phyloP scores from a whole-genome alignment of 2,797 vertebrate genomes.

The Gymnothorax javanicus region DNA sequence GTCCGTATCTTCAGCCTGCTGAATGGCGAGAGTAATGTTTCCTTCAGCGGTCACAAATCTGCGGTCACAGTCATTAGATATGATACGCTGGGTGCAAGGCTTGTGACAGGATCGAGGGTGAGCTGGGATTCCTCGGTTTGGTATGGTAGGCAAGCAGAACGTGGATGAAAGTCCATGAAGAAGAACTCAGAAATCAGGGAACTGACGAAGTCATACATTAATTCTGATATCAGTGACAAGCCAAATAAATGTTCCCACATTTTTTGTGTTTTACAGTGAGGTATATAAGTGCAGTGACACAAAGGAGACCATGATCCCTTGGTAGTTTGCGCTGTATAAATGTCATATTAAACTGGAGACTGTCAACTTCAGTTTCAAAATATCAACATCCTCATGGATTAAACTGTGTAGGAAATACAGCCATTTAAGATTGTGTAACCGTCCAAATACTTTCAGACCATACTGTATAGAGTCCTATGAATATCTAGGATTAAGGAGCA shows the following conservation, averaged over 20 bases:
- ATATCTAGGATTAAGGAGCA: not conserved
- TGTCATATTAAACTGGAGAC: no score
- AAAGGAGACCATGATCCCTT: no score
- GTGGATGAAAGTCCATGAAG: not conserved
- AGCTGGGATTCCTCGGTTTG: constrained; percentile 36
- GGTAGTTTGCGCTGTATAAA: no score
- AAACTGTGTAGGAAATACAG: no score
- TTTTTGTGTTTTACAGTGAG: no score
- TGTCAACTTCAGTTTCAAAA: not conserved
- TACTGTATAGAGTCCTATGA: not conserved
- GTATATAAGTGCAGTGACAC: no score
- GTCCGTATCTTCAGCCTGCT: constrained; percentile 87
- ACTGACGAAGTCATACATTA: not conserved
- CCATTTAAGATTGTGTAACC: no score
- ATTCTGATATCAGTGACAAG: no score
- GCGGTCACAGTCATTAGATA: constrained; percentile 84
- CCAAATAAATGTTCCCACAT: no score
- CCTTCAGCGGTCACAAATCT: constrained; percentile 94
- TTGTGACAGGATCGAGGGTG: constrained; percentile 93
- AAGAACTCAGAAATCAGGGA: not conserved
- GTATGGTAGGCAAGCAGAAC: not conserved
- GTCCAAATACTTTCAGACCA: no score
- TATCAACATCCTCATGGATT: not conserved
- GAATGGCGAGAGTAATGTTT: constrained; percentile 82
- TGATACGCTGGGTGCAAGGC: constrained; percentile 84